Evolutionary conservation across 2,797 vertebrate species (phyloP).

Genomic region (Ibycter americanus): DNA sequence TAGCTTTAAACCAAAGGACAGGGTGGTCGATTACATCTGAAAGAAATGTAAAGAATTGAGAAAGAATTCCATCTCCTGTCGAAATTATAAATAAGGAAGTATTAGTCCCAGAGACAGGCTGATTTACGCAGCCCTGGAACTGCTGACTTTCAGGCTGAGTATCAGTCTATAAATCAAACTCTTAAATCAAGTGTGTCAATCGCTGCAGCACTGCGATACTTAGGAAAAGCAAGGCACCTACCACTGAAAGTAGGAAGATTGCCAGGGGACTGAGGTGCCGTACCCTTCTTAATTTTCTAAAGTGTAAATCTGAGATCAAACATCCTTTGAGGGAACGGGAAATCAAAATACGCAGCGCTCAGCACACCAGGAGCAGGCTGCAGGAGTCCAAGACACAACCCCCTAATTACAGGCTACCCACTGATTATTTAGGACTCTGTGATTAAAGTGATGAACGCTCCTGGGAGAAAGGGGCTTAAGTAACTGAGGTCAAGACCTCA

Average conservation of each 20-base stretch:
- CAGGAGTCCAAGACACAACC: conserved; percentile 63
- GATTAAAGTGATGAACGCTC: conserved; percentile 68
- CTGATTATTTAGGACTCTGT: conserved; percentile 70
- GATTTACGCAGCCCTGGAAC: conserved; percentile 63
- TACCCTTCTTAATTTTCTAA: conserved; percentile 53
- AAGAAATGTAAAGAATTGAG: conserved; percentile 72
- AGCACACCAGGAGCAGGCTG: conserved; percentile 56
- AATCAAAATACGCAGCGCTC: conserved; percentile 57
- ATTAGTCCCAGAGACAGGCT: conserved; percentile 62
- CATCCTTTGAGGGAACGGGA: conserved; percentile 20
- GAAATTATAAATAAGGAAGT: conserved; percentile 70
- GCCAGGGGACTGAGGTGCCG: conserved; percentile 41
- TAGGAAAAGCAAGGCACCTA: conserved; percentile 33
- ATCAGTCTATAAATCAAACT: conserved; percentile 72
- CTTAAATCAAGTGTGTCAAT: conserved; percentile 68
- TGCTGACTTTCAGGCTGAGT: conserved; percentile 63
- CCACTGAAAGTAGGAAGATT: conserved; percentile 54
- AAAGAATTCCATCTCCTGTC: conserved; percentile 71
- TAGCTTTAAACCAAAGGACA: conserved; percentile 72
- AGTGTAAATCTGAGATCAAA: conserved; percentile 70
- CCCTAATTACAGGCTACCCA: conserved; percentile 73
- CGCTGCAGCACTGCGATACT: neutral
- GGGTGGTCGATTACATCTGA: conserved; percentile 67
- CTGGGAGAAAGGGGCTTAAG: conserved; percentile 69
- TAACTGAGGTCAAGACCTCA: conserved; percentile 68